Percentiles rank a stretch among this genome's conserved stretches.
phyloP scores from a whole-genome alignment of 2,888 invertebrate genomes.

The Pandemis heparana region DNA sequence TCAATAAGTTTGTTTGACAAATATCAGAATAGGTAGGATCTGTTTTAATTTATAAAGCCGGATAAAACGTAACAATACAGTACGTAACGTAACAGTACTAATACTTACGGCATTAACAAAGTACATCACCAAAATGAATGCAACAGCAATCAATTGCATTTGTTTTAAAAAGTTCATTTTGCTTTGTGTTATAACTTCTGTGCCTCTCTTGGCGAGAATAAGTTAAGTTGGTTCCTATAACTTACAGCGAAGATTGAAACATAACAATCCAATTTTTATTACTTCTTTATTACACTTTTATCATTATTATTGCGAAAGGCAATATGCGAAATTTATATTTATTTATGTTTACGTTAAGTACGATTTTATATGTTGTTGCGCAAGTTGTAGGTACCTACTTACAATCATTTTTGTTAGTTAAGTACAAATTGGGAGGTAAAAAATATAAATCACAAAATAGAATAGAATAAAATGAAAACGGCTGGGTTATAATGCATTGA shows the following conservation, averaged over 20 bases:
- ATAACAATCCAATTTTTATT: not conserved
- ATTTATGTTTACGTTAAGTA: not conserved
- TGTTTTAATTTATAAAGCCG: no score
- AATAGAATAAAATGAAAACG: no score
- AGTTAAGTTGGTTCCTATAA: not conserved
- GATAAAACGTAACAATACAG: no score
- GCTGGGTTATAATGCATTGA: no score
- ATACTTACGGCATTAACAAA: constrained; percentile 62
- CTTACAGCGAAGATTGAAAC: not conserved
- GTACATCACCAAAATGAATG: constrained; percentile 47
- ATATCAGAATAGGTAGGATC: no score
- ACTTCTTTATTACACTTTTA: constrained; percentile 1
- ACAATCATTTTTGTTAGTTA: no score
- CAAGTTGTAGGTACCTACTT: no score
- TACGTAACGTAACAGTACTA: no score
- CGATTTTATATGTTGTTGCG: not conserved
- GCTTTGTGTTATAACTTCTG: not conserved
- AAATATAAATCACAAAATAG: no score
- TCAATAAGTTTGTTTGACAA: no score
- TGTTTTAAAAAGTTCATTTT: constrained; percentile 21
- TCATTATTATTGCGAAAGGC: constrained; percentile 1
- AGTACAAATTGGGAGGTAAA: no score
- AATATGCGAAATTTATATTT: no score
- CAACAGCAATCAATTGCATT: constrained; percentile 16
- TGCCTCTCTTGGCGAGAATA: not conserved